Evolutionary conservation across 2,888 invertebrate species (phyloP), one percentile per base, ranked within the genome.

Genomic region (Cataglyphis rosenhaueri): DNA sequence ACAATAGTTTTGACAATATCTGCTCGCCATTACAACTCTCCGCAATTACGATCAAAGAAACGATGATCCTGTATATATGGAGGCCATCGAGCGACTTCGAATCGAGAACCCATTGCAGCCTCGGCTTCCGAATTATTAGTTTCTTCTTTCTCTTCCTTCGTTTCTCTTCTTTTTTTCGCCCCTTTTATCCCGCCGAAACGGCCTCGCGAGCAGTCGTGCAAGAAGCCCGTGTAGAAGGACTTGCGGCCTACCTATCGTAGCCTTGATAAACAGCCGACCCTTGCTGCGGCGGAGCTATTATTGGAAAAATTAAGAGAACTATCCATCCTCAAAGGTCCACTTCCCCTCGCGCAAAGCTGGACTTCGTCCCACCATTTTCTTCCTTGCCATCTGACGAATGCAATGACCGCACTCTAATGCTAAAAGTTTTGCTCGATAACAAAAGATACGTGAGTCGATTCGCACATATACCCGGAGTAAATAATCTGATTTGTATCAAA

Each of bases 221-320:
- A 83, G 83, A 84, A 83, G 38, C 81, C 81, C 83, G 81, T 84
- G 82, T 52, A 65, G 84, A 81, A 85, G 82, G 85, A 87, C 86
- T 85, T 85, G 84, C 85, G 84, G 88, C 84, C 89, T 85, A 83
- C 71, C 86, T 85, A 87, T 86, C 84, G 78, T 73, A 75, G 87
- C 81, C 89, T 90, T 91, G 92, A 92, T 91, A 92, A 92, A 92
- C 90, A 91, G 89, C 88, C 92, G 89, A 90, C 88, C 87, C 89
- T 90, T 76, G 81, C 88, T 89, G 88, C 87, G 88, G 83, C 84
- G 85, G 86, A 81, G 84, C 91, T 91, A 92, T 92, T 92, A 92
- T 92, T 92, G 92, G 91, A 92, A 92, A 92, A 92, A 92, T 92
- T 92, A 92, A 92, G 92, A 91, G 92, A 90, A 89, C 91, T 89